These are phyloP conservation scores for Lithobates sylvaticus DNA, from an alignment of 2,797 vertebrate species.

Conservation along the genomic window DNA sequence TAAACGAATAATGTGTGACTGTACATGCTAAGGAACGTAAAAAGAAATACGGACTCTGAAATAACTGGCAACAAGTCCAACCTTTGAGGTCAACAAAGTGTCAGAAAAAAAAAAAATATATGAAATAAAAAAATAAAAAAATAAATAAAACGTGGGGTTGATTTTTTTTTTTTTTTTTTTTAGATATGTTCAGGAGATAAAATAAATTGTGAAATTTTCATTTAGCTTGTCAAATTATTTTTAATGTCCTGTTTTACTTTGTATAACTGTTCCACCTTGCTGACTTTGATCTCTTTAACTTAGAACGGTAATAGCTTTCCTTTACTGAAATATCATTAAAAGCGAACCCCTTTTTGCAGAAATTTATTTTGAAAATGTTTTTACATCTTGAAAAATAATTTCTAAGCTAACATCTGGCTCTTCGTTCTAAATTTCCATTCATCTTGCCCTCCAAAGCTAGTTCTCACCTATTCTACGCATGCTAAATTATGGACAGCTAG, in stretches of 20 bases:
- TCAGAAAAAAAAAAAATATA: background rate
- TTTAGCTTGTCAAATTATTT: background rate
- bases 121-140: background rate
- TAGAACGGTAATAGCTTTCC: background rate
- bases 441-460: constrained; percentile 32
- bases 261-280: background rate
- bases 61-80: constrained; percentile 57
- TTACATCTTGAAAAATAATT: constrained; percentile 51
- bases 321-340: constrained; percentile 33
- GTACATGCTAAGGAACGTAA: constrained; percentile 65
- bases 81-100: constrained; percentile 21
- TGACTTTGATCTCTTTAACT: background rate
- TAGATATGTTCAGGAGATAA: too few relatives aligned
- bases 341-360: background rate
- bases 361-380: constrained; percentile 39
- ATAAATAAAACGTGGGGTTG: background rate
- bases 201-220: background rate
- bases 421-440: constrained; percentile 53
- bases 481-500: constrained; percentile 58
- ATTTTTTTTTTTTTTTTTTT: too few relatives aligned
- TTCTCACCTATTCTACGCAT: constrained; percentile 57
- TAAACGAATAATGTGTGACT: constrained; percentile 71
- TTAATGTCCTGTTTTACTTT: background rate
- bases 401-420: constrained; percentile 48
- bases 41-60: constrained; percentile 65